Percentiles rank a stretch among this genome's conserved stretches.
These are phyloP conservation scores for Heliconius erato DNA, from an alignment of 2,888 invertebrate species.

Conservation along the genomic window DNA sequence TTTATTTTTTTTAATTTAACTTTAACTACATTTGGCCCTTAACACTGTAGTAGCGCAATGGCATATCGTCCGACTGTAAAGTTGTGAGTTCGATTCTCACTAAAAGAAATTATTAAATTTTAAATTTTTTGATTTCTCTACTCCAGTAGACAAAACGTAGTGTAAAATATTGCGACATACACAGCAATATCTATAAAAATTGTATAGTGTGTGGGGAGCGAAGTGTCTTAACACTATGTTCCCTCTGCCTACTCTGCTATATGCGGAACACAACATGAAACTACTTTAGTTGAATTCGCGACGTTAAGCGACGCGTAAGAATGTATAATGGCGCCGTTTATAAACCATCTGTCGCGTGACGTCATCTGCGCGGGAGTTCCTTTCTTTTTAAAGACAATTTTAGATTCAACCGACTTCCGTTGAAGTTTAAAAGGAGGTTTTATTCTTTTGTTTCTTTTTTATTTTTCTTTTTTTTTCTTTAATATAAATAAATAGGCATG, in stretches of 20 bases:
- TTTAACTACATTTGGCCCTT: too few relatives aligned
- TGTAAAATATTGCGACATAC: too few relatives aligned
- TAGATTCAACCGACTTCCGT: slow-evolving; percentile 50
- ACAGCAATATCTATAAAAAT: too few relatives aligned
- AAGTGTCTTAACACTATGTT: background rate
- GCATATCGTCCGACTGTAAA: too few relatives aligned
- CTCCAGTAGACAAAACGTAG: too few relatives aligned
- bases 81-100: too few relatives aligned
- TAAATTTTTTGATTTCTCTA: too few relatives aligned
- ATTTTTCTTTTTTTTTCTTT: background rate
- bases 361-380: slow-evolving; percentile 49
- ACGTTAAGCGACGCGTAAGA: background rate
- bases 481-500: slow-evolving; percentile 23
- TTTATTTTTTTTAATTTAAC: too few relatives aligned
- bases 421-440: slow-evolving; percentile 46
- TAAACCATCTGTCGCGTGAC: slow-evolving; percentile 45
- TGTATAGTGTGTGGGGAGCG: background rate
- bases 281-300: background rate
- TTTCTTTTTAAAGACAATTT: slow-evolving; percentile 49
- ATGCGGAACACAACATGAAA: background rate
- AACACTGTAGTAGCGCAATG: too few relatives aligned
- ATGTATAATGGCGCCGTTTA: slow-evolving; percentile 12
- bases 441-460: background rate
- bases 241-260: background rate
- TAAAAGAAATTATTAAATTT: too few relatives aligned